These are phyloP conservation scores for Chymomyza caudatula DNA, from an alignment of 2,888 invertebrate species.

Conservation along the genomic window DNA sequence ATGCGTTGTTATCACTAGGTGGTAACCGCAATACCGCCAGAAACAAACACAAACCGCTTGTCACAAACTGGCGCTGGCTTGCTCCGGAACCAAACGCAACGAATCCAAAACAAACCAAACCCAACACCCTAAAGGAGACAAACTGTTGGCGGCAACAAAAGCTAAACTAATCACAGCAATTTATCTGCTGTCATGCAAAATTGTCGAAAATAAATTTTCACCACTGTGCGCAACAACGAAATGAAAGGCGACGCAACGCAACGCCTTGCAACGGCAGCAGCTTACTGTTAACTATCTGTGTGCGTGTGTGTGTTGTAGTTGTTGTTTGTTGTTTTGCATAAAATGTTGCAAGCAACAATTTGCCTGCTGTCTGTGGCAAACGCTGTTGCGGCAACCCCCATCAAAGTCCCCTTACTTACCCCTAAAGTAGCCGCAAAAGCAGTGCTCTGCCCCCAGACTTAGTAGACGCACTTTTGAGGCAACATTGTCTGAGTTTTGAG, in stretches of 20 bases:
- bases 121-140: neutral
- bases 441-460: neutral
- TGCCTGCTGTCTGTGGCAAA: constrained; percentile 4
- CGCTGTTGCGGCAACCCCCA: neutral
- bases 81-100: neutral
- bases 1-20: neutral
- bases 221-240: constrained; percentile 7
- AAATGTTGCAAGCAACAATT: constrained; percentile 19
- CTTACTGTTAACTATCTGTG: neutral
- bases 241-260: neutral
- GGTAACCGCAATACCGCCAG: neutral
- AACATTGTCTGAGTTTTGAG: neutral
- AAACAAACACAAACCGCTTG: neutral
- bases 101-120: neutral
- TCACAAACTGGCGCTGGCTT: neutral
- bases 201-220: constrained; percentile 46
- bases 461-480: neutral
- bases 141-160: constrained; percentile 18
- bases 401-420: neutral
- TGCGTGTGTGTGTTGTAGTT: neutral
- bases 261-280: too few species aligned
- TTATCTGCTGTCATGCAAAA: constrained; percentile 43
- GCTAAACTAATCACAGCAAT: constrained; percentile 39
- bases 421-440: neutral
- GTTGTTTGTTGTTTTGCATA: constrained; percentile 8